Evolutionary conservation across 1,140 invertebrate genomes (phyloP).

Genomic region (Globodera rostochiensis): DNA sequence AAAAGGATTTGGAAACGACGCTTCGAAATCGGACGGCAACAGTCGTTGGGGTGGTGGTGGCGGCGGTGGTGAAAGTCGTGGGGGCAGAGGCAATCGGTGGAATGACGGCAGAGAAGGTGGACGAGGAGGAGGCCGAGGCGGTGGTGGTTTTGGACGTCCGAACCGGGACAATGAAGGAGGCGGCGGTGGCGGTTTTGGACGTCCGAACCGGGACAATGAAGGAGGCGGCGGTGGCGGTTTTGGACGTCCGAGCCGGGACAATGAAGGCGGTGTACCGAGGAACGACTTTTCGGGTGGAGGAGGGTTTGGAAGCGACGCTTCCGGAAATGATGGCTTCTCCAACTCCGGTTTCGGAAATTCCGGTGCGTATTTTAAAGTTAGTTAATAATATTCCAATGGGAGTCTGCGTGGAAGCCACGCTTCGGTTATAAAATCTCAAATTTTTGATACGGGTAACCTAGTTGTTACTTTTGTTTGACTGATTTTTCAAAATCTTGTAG

Average conservation of each 20-base stretch:
- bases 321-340: neutral
- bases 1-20: neutral
- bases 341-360: slow-evolving; percentile 26
- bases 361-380: neutral
- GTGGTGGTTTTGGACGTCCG: neutral
- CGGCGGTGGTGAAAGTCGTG: neutral
- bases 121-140: too few species aligned
- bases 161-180: too few species aligned
- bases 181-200: too few species aligned
- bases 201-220: neutral
- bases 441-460: too few species aligned
- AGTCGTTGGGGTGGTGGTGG: neutral
- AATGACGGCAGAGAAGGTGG: neutral
- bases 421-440: too few species aligned
- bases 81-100: neutral
- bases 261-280: neutral
- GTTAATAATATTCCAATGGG: neutral
- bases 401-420: too few species aligned
- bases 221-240: neutral
- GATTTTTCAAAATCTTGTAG: too few species aligned
- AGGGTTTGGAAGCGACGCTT: neutral
- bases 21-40: neutral
- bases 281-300: neutral
- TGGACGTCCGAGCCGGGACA: neutral
- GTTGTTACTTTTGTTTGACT: too few species aligned